Base-by-base conservation (phyloP, 2,797 vertebrate species). In the Coregonus suidteri region DNA sequence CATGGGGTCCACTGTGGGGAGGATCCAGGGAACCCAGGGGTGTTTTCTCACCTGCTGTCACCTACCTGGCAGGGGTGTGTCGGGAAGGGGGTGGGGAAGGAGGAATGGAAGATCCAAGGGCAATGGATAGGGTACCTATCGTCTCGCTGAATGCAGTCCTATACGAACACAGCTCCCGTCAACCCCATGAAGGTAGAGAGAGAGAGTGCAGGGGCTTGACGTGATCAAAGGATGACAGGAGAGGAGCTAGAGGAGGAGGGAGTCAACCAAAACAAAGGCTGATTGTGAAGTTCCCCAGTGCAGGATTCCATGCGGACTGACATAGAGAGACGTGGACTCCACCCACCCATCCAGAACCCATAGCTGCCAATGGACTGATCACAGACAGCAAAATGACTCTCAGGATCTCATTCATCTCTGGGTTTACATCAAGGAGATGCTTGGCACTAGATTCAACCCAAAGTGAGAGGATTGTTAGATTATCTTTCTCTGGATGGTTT, bases 211-310 rank as follows among this genome's bases (percentile, higher is more conserved):
- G 71, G 74, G 84, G 77, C 81, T 82, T 70, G 80, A 77, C 71
- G 18, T 93, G 94, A 94, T 95, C 94, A 95, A 95, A 95, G 93
- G 90, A 88, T 93, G 92, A 94, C 91, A 93, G 91, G 79, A 80
- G 86, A 89, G 67, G 16, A 18, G 90, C 83, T 75, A 81, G 88
- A 94, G 91, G 92, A 94, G 92, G 91, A 88, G 91, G 75, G 85
- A 89, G 84, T 82, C 88, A 82, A 88, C 88, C 87, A 86, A 92
- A 92, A 94, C 93, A 94, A 94, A 93, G 90, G 82, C 86, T 91
- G 85, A 76, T 91, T 93, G 89, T 89, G 83, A 92, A 88, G 88
- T 89, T 92, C 87, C 89, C 87, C 16, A 64, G 90, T 83, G 87
- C 79, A 73, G 79, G 82, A 82, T 83, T 88, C 81, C 83, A 84